Conservation (phyloP, 2,113 vertebrate species). For the Dasyornis broadbenti region DNA sequence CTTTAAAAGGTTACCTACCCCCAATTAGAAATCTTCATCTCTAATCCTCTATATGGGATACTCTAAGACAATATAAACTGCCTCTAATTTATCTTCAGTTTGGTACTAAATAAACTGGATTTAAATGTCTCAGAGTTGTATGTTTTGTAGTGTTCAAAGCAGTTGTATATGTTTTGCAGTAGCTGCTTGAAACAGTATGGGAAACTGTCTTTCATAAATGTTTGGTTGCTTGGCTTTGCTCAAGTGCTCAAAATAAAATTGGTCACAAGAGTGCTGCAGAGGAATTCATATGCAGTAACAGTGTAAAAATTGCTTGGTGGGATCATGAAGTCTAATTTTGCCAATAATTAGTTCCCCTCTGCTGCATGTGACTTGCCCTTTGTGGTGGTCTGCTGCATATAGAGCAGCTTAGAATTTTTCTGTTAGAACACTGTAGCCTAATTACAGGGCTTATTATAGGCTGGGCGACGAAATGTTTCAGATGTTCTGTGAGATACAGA, state of each 20-base stretch:
- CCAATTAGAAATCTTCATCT: not conserved
- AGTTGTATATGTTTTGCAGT: not conserved
- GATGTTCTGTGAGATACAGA: not conserved
- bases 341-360: not conserved
- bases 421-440: not conserved
- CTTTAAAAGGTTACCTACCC: not conserved
- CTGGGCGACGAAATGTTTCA: not conserved
- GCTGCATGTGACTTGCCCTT: not conserved
- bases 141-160: not conserved
- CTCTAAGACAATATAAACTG: not conserved
- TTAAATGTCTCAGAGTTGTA: not conserved
- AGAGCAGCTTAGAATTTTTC: not conserved
- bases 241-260: not conserved
- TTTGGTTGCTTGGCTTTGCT: not conserved
- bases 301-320: not conserved
- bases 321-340: not conserved
- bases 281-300: not conserved
- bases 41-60: not conserved
- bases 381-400: not conserved
- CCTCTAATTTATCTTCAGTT: not conserved
- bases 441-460: not conserved
- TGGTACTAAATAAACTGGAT: not conserved
- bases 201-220: not conserved
- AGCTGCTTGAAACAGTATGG: not conserved
- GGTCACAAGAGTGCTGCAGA: not conserved